Evolutionary conservation across 2,888 invertebrate species (phyloP), one percentile per base, ranked within the genome.

Genomic region (Cantharis rufa): DNA sequence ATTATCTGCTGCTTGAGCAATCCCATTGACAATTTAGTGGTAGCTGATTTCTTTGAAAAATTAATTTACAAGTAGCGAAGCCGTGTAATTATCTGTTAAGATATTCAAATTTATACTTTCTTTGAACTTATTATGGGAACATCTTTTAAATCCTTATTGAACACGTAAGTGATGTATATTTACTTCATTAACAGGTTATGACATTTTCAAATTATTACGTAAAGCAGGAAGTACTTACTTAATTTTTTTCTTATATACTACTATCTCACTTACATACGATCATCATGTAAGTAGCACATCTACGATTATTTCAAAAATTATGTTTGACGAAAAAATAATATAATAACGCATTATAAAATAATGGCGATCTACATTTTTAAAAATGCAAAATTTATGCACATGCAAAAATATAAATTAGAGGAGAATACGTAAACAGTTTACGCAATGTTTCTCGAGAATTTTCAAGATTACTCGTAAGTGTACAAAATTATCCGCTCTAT

Each of bases 131-230:
- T 21, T 66, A 72, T 72, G 72, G 72, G 72, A 72, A 66, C 15
- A 72, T 72, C 72, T 72, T 48, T 66, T 63, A 27, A 63, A 66
- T 70, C 62, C 61, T 70, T 62, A 70, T 70, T 70, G 70, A 61
- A 70, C 62, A 70, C 48, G 69, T 32, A 62, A 21, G 24, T 62
- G 24, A 24, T 24, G 62, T 73, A 61, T 74, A 63, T 69, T 32
- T 73, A 69, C 24, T 28, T 74, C 69, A 74, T 74, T 74, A 74
- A 15, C 69, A 63, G 62, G 68, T 69, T 73, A 69, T 69, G 69
- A 74, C 74, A 74, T 74, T 63, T 69, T 69, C 28, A 62, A 62
- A 72, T 72, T 72, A 61, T 74, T 74, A 66, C 69, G 18, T 62
- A 28, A 69, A 73, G 62, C n/a, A 73, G 73, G 73, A 73, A 69